Base-by-base conservation (phyloP, 2,113 vertebrate genomes). In the Anolis sagrei region DNA sequence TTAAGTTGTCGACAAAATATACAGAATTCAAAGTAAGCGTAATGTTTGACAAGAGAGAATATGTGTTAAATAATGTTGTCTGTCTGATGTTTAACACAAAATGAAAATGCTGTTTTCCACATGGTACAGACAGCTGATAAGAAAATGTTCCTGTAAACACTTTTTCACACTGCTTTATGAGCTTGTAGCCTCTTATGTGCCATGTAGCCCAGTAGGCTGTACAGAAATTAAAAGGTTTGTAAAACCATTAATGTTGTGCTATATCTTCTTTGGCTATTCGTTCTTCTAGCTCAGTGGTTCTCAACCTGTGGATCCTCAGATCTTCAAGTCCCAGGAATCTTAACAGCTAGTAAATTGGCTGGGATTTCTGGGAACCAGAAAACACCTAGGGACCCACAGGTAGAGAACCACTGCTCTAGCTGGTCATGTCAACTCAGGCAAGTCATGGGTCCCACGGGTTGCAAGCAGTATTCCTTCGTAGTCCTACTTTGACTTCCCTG, bases 1-100 rank as follows among this genome's bases (percentile, higher is more conserved):
- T 92, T 93, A 93, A 91, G 49, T 66, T 92, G 86, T 89, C 92
- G 88, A 70, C 79, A 78, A 84, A 90, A 90, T 82, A 68, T 88
- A 75, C 79, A 81, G 86, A 89, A 89, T 82, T 61, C 61, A 76
- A 1, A 79, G 58, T 81, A 82, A 91, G 77, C 91, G 88, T 93
- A 92, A 92, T 77, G 76, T 92, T 91, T 94, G 88, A 93, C 90
- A 93, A 73, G 91, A 51, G 80, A 90, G 78, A 91, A 48, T 84
- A 76, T n/a, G 39, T 88, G 69, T 83, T 85, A 89, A 88, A 13
- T 36, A 90, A 34, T 83, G 84, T 85, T 88, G 25, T 85, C 69
- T 91, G 83, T 88, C 29, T 88, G 84, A 86, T 89, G 84, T 92
- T 92, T 89, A 82, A 90, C 36, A 64, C 54, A 88, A 92, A 94